Evolutionary conservation across 2,797 vertebrate species (phyloP).

Genomic region (Brotula barbata): DNA sequence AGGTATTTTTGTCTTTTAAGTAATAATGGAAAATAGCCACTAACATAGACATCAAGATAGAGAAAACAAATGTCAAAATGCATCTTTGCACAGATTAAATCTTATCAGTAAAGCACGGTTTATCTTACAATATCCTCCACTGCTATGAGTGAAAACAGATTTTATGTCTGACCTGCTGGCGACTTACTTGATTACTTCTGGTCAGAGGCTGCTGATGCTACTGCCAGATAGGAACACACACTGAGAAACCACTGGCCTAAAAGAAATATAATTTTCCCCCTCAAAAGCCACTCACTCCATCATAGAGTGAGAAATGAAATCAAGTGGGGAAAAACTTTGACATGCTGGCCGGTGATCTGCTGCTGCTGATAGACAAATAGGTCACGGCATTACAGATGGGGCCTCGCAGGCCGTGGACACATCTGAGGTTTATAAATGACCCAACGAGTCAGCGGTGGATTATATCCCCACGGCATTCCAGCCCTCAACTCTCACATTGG

Average conservation of each 20-base stretch:
- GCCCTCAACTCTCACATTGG: neutral
- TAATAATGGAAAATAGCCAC: too few species aligned
- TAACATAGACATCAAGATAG: too few species aligned
- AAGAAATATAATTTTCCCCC: conserved; percentile 2
- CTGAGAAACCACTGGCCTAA: conserved; percentile 3
- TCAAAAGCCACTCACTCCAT: conserved; percentile 20
- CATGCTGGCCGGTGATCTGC: conserved; percentile 19
- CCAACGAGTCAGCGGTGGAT: conserved; percentile 41
- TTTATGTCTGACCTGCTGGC: conserved; percentile 33
- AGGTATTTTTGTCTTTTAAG: too few species aligned
- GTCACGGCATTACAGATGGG: conserved; percentile 50
- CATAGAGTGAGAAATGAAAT: conserved; percentile 15
- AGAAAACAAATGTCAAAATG: too few species aligned
- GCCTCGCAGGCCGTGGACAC: conserved; percentile 33
- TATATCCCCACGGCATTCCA: conserved; percentile 28
- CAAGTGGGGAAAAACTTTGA: conserved; percentile 34
- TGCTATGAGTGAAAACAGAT: conserved; percentile 15
- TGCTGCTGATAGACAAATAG: conserved; percentile 48
- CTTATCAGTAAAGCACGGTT: neutral
- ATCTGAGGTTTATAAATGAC: conserved; percentile 48
- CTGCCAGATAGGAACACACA: conserved; percentile 45
- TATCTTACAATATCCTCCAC: neutral
- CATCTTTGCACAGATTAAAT: neutral
- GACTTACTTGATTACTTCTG: conserved; percentile 24
- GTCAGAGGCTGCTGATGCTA: conserved; percentile 34